Evolutionary conservation across 2,113 vertebrate species (phyloP).

Genomic region (Ochotona curzoniae): DNA sequence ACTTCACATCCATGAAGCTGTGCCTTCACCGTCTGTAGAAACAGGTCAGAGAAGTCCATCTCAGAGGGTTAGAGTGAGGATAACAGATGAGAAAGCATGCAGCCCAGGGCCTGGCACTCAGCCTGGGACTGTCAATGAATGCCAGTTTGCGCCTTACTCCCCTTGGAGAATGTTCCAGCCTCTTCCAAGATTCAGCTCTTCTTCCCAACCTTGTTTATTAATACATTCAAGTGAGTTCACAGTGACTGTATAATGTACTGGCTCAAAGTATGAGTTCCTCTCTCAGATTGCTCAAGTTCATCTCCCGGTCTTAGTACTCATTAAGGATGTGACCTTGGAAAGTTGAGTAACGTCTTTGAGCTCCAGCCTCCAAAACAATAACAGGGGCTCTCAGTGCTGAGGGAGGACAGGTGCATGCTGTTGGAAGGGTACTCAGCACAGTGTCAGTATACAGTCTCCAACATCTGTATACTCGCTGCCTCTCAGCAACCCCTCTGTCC

Average conservation of each 20-base stretch:
- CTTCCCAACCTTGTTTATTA: not conserved
- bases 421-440: not conserved
- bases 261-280: not conserved
- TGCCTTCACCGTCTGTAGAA: not conserved
- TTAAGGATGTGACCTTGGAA: not conserved
- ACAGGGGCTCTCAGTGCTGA: fast-evolving
- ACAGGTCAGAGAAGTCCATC: not conserved
- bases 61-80: not conserved
- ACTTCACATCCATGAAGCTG: not conserved
- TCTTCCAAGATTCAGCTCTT: not conserved
- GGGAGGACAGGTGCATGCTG: not conserved
- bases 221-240: not conserved
- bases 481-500: not conserved
- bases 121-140: not conserved
- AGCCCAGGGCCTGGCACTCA: not conserved
- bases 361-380: not conserved
- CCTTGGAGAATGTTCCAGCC: not conserved
- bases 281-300: not conserved
- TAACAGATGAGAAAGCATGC: not conserved
- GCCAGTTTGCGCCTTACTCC: constrained; percentile 3
- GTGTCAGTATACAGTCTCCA: fast-evolving
- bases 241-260: not conserved
- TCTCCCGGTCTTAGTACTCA: not conserved
- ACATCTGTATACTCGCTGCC: fast-evolving
- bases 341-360: not conserved